phyloP scores from a whole-genome alignment of 2,113 vertebrate species.

The Melierax canorus region DNA sequence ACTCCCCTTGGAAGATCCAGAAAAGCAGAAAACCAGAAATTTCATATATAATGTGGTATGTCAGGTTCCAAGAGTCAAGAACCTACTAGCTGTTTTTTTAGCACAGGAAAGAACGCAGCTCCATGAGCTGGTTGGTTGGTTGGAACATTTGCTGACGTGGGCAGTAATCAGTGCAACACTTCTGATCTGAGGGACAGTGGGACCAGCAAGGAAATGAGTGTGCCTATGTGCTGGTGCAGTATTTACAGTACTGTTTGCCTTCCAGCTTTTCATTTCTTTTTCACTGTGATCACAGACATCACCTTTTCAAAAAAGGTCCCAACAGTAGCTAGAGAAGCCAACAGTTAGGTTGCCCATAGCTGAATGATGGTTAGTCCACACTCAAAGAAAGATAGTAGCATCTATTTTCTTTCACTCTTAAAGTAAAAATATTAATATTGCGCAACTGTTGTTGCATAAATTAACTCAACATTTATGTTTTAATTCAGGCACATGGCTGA shows the following conservation, averaged over 20 bases:
- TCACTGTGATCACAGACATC: not conserved
- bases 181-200: not conserved
- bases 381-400: not conserved
- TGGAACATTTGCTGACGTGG: not conserved
- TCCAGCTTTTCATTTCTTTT: not conserved
- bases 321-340: not conserved
- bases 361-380: not conserved
- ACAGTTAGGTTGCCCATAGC: not conserved
- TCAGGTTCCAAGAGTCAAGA: not conserved
- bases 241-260: not conserved
- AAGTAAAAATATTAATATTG: not conserved
- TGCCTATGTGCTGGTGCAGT: not conserved
- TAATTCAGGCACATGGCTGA: not conserved
- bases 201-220: not conserved
- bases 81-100: not conserved
- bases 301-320: not conserved
- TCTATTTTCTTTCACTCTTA: not conserved
- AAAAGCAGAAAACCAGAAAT: not conserved
- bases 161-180: not conserved
- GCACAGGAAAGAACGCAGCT: not conserved
- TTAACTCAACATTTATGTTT: not conserved
- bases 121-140: not conserved
- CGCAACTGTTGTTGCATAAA: not conserved
- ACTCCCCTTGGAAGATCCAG: not conserved
- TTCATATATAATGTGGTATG: not conserved